Conservation (phyloP, 2,888 invertebrate species). For the Trissolcus japonicus region DNA sequence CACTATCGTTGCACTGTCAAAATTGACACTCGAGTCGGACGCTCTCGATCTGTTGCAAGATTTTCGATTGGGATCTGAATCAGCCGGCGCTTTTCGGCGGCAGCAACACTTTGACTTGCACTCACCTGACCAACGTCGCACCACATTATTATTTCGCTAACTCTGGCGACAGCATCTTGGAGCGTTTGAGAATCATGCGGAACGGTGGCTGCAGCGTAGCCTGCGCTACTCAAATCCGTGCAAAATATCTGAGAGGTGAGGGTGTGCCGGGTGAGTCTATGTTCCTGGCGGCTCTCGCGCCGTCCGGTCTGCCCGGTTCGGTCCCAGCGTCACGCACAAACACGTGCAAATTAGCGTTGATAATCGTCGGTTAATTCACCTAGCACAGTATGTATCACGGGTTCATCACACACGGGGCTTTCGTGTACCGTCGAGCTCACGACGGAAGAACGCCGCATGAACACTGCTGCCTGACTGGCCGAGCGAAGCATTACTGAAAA, state of each 20-base stretch:
- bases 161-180: conserved; percentile 75
- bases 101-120: conserved; percentile 41
- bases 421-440: conserved; percentile 23
- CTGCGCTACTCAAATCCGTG: conserved; percentile 44
- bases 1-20: not conserved
- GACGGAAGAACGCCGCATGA: conserved; percentile 33
- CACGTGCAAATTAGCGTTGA: conserved; percentile 27
- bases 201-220: conserved; percentile 26
- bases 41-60: not conserved
- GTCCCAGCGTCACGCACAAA: conserved; percentile 19
- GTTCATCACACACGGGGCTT: conserved; percentile 42
- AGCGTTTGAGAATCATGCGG: conserved; percentile 71
- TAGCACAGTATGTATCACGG: conserved; percentile 51
- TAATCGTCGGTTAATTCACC: conserved; percentile 24
- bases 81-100: not conserved
- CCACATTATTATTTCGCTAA: conserved; percentile 76
- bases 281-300: conserved; percentile 35
- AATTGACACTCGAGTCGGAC: conserved; percentile 2
- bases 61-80: too few species aligned
- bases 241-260: conserved; percentile 26
- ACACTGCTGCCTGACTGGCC: conserved; percentile 67
- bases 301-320: conserved; percentile 27
- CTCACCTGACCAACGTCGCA: conserved; percentile 76
- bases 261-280: conserved; percentile 57
- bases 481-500: conserved; percentile 76